Evolutionary conservation across 2,888 invertebrate genomes (phyloP).

Genomic region (Acleris emargana): DNA sequence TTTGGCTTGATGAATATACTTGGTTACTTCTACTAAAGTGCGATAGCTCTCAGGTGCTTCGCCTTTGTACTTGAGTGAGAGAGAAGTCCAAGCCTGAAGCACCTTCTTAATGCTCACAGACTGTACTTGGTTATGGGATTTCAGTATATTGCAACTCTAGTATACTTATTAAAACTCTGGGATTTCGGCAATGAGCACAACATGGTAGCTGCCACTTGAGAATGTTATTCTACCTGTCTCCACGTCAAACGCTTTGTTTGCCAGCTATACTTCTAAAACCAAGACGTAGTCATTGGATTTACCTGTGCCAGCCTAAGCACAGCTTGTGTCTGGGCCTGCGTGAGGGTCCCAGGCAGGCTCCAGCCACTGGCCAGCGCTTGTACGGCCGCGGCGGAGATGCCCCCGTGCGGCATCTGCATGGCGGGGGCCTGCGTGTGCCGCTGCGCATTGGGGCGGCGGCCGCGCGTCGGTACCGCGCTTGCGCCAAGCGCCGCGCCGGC

Average conservation of each 20-base stretch:
- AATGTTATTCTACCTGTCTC: too few relatives aligned
- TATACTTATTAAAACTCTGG: too few relatives aligned
- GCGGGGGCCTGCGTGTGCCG: conserved; percentile 62
- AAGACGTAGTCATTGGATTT: conserved; percentile 14
- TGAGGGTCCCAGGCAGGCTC: conserved; percentile 66
- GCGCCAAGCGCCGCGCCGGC: conserved; percentile 54
- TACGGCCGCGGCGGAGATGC: conserved; percentile 71
- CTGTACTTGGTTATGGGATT: too few relatives aligned
- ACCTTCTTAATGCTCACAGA: too few relatives aligned
- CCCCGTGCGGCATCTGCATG: conserved; percentile 73
- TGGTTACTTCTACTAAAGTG: not conserved
- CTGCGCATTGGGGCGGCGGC: conserved; percentile 61
- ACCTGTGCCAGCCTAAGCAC: conserved; percentile 80
- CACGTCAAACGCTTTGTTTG: too few relatives aligned
- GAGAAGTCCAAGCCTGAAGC: too few relatives aligned
- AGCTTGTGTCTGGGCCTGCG: conserved; percentile 79
- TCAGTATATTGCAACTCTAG: too few relatives aligned
- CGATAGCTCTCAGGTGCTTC: too few relatives aligned
- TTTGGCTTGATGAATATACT: not conserved
- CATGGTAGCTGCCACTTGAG: too few relatives aligned
- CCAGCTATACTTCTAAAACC: too few relatives aligned
- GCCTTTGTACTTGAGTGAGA: too few relatives aligned
- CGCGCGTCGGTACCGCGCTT: conserved; percentile 61
- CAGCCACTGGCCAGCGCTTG: conserved; percentile 76
- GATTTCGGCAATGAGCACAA: too few relatives aligned